Evolutionary conservation across 2,113 vertebrate species (phyloP), one percentile per base, ranked within the genome.

Genomic region (Ranitomeya imitator): DNA sequence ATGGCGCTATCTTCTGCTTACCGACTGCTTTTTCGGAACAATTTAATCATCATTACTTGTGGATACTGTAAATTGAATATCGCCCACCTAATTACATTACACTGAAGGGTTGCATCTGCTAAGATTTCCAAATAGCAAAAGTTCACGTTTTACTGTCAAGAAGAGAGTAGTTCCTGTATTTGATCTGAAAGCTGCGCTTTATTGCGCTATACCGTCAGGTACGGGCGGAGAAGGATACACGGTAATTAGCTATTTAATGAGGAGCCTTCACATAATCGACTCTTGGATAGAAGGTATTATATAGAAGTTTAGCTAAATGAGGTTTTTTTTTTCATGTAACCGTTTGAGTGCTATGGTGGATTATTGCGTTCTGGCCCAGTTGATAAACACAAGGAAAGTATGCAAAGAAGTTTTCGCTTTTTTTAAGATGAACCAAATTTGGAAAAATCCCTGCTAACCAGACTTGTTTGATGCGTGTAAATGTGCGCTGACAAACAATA

Each of bases 41-140:
- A 92, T 93, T 94, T 95, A 95, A 96, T 96, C 95, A 95, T 96
- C 95, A 93, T 96, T 96, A 95, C 94, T 96, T 92, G 94, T 92
- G 93, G 93, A 95, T 96, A 95, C 95, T 95, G 95, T 96, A 96
- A 95, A 96, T 96, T 96, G 95, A 95, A 95, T 95, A 95, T 95
- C 93, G 92, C 92, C 92, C 94, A 90, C 93, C 95, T 95, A 94
- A 96, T 95, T 95, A 93, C 95, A 94, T 96, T 95, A 94, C 94
- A 94, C 93, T 95, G 92, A 85, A 93, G 93, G 93, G 94, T 90
- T 95, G 87, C 81, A 95, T 92, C 92, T 94, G 93, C 92, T 93
- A 94, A 93, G 94, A 93, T 93, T 92, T 92, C 92, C 93, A 94
- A 94, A 95, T 93, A 93, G 91, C 93, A 93, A 93, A 94, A 95